Conservation (phyloP, 2,888 invertebrate species). For the Apantesis nais region DNA sequence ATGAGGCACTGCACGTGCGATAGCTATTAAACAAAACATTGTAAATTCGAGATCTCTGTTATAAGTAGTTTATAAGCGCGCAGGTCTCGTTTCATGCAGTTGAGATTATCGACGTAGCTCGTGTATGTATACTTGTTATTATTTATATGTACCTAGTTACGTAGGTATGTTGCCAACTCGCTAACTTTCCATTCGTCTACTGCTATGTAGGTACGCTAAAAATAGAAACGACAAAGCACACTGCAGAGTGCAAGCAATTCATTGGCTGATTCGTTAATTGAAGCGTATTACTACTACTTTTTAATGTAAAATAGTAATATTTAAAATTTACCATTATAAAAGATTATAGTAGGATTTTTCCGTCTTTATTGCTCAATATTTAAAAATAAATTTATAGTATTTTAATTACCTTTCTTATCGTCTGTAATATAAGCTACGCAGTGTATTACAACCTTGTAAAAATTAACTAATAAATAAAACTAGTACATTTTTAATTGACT, state of each 20-base stretch:
- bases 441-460: slow-evolving; percentile 60
- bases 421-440: slow-evolving; percentile 26
- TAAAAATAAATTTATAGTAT: slow-evolving; percentile 8
- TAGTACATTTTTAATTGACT: slow-evolving; percentile 51
- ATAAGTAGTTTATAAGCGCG: slow-evolving; percentile 13
- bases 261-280: slow-evolving; percentile 57
- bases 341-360: background rate
- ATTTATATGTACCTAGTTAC: slow-evolving; percentile 40
- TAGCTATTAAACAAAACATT: slow-evolving; percentile 10
- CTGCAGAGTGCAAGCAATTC: slow-evolving; percentile 67
- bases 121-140: slow-evolving; percentile 23
- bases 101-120: slow-evolving; percentile 24
- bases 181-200: slow-evolving; percentile 80
- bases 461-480: slow-evolving; percentile 48
- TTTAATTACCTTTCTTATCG: slow-evolving; percentile 52
- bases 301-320: background rate
- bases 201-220: slow-evolving; percentile 69
- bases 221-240: slow-evolving; percentile 72
- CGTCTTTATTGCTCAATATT: background rate
- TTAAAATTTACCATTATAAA: background rate
- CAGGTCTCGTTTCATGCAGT: slow-evolving; percentile 18
- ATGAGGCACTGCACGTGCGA: slow-evolving; percentile 5
- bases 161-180: slow-evolving; percentile 75
- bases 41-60: slow-evolving; percentile 14
- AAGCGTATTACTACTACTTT: slow-evolving; percentile 14